phyloP scores from a whole-genome alignment of 2,888 invertebrate genomes.

The Lasioglossum figueresi region DNA sequence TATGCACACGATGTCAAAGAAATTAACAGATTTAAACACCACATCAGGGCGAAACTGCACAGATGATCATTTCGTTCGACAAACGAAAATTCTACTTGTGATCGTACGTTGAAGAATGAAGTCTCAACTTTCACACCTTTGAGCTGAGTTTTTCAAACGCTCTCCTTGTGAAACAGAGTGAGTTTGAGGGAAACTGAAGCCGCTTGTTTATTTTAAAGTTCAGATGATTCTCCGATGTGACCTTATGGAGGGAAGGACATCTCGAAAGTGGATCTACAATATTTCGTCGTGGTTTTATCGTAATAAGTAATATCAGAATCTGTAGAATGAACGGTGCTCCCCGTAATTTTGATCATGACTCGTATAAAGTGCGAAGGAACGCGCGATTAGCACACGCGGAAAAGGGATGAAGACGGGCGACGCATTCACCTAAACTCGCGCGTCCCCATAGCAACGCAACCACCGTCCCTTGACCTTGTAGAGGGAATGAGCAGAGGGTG shows the following conservation, averaged over 20 bases:
- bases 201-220: not conserved
- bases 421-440: conserved; percentile 76
- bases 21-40: not conserved
- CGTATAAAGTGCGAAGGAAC: conserved; percentile 22
- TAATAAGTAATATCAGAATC: not conserved
- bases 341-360: not conserved
- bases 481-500: conserved; percentile 38
- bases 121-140: no score
- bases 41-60: not conserved
- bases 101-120: no score
- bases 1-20: not conserved
- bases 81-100: not conserved
- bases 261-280: not conserved
- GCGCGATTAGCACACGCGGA: conserved; percentile 51
- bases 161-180: not conserved
- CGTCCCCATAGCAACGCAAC: conserved; percentile 78
- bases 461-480: conserved; percentile 77
- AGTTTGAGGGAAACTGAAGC: not conserved
- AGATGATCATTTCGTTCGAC: not conserved
- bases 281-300: not conserved
- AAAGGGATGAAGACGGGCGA: conserved; percentile 70
- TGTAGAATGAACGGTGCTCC: not conserved
- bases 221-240: not conserved
- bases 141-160: no score
- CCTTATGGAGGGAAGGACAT: not conserved